A percentile compares a stretch with the other conserved stretches of the same genome.
Conservation (phyloP, 2,888 invertebrate species). For the Chelonus formosanus region DNA sequence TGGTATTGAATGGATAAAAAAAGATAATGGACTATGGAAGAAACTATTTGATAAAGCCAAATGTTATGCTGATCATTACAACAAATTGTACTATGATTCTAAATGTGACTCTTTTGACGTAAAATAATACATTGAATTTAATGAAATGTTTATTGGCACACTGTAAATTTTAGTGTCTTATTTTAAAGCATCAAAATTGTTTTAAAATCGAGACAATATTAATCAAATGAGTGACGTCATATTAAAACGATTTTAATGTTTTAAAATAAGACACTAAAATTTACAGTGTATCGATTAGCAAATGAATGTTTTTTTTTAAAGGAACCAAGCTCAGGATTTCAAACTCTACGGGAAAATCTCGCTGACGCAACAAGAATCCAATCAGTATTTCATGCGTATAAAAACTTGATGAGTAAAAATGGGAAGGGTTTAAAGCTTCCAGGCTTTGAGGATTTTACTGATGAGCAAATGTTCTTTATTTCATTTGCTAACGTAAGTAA, state of each 20-base stretch:
- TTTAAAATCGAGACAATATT: too few species aligned
- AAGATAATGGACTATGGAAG: conserved; percentile 30
- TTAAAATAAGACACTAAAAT: background rate
- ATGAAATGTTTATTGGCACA: background rate
- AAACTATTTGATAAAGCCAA: conserved; percentile 37
- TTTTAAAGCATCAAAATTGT: too few species aligned
- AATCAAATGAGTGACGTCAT: too few species aligned
- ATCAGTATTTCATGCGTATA: conserved; percentile 76
- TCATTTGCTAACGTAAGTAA: conserved; percentile 60
- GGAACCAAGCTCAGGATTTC: conserved; percentile 12
- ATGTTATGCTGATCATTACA: conserved; percentile 44
- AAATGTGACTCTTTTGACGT: too few species aligned
- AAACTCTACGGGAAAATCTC: conserved; percentile 73
- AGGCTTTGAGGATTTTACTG: conserved; percentile 71
- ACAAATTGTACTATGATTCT: conserved; percentile 27
- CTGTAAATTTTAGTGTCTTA: too few species aligned
- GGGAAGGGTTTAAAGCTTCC: conserved; percentile 67
- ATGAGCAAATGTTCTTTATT: conserved; percentile 79
- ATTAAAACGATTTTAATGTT: background rate
- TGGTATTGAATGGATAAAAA: background rate
- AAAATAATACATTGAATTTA: too few species aligned
- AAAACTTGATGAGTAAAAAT: conserved; percentile 29
- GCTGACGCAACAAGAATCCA: conserved; percentile 86
- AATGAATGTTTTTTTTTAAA: background rate
- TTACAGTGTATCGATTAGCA: background rate